phyloP scores from a whole-genome alignment of 1,140 invertebrate species.

The Formica exsecta region DNA sequence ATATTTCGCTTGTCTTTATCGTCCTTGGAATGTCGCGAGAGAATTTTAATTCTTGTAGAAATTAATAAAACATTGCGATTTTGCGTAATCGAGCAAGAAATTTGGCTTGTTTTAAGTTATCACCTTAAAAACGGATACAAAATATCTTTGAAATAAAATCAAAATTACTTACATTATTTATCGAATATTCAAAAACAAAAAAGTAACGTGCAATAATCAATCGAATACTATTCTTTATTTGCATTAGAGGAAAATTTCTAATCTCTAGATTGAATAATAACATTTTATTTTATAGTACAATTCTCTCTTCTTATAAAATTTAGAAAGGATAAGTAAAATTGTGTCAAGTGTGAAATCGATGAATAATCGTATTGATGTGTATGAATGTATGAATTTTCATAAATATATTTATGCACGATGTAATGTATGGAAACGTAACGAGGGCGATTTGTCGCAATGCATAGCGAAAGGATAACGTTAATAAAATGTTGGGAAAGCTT shows the following conservation, averaged over 20 bases:
- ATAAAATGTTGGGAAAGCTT: slow-evolving; percentile 27
- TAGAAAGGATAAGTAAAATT: neutral
- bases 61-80: neutral
- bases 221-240: neutral
- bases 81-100: neutral
- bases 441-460: slow-evolving; percentile 38
- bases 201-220: neutral
- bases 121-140: no score
- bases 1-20: neutral
- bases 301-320: neutral
- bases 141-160: neutral
- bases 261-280: neutral
- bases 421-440: slow-evolving; percentile 40
- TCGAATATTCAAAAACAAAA: slow-evolving; percentile 1
- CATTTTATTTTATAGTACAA: neutral
- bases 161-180: neutral
- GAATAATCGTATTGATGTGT: neutral
- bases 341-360: slow-evolving; percentile 23
- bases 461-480: slow-evolving; percentile 29
- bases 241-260: neutral
- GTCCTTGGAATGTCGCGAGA: neutral
- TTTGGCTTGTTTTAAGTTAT: neutral
- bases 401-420: slow-evolving; percentile 1
- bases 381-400: neutral
- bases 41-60: neutral